Evolutionary conservation across 30 jellyfish, hydroid and myxozoan species (phyloP).

Genomic region (Catostylus mosaicus): DNA sequence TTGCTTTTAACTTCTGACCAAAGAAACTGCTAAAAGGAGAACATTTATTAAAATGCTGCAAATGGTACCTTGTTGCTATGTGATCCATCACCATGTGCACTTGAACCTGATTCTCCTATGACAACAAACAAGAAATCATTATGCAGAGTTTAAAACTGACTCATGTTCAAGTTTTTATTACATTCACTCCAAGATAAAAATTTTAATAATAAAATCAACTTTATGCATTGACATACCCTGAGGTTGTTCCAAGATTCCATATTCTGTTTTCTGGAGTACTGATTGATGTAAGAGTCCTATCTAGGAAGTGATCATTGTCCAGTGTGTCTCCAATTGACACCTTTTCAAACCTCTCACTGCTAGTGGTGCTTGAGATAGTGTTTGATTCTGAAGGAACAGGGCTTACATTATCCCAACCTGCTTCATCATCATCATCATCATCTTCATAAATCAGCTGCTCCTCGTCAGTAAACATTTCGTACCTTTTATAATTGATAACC

Average conservation of each 20-base stretch:
- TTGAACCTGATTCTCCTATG: slow-evolving; percentile 70
- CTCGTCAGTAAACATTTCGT: slow-evolving; percentile 75
- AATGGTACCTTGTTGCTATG: slow-evolving; percentile 73
- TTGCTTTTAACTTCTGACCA: too few species aligned
- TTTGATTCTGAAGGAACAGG: not conserved
- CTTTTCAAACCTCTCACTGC: slow-evolving; percentile 14
- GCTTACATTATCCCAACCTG: slow-evolving; percentile 43
- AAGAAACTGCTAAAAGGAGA: too few species aligned
- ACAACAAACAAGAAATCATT: not conserved
- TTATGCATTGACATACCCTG: slow-evolving; percentile 63
- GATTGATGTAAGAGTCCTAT: slow-evolving; percentile 66
- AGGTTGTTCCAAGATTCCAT: slow-evolving; percentile 76
- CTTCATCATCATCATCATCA: slow-evolving; percentile 87
- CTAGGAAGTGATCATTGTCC: slow-evolving; percentile 73
- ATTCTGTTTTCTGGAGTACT: slow-evolving; percentile 64
- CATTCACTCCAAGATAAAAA: too few species aligned
- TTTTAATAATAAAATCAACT: too few species aligned
- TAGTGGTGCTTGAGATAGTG: not conserved
- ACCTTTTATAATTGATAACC: slow-evolving; percentile 62
- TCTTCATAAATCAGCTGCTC: slow-evolving; percentile 87
- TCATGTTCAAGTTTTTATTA: too few species aligned
- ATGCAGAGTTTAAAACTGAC: too few species aligned
- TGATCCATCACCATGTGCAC: slow-evolving; percentile 85
- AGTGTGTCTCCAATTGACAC: slow-evolving; percentile 46
- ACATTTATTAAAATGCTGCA: not conserved